Conservation (phyloP, 2,797 vertebrate genomes). For the Mastacembelus armatus region DNA sequence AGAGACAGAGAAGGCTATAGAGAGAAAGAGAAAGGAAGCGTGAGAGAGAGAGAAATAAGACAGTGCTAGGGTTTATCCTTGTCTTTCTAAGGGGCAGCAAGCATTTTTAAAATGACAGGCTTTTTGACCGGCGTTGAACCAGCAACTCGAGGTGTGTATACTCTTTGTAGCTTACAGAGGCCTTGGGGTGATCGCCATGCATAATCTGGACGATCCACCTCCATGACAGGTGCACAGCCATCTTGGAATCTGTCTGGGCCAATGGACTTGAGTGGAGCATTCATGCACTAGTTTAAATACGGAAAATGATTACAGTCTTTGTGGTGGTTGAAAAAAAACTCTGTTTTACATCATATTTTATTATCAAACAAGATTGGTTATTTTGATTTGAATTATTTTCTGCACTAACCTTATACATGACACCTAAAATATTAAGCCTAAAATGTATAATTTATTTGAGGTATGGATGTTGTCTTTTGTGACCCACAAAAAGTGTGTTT, state of each 20-base stretch:
- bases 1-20: conserved; percentile 45
- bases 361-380: not conserved
- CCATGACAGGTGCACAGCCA: conserved; percentile 78
- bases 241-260: conserved; percentile 72
- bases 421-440: no score
- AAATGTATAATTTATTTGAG: no score
- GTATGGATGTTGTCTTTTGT: no score
- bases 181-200: conserved; percentile 74
- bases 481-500: not conserved
- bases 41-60: conserved; percentile 50
- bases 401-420: conserved; percentile 1
- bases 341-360: not conserved
- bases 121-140: conserved; percentile 67
- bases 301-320: no score
- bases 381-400: conserved; percentile 26
- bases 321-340: not conserved
- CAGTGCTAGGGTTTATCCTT: conserved; percentile 68
- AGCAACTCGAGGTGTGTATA: conserved; percentile 60
- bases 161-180: conserved; percentile 57
- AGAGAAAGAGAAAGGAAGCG: conserved; percentile 32
- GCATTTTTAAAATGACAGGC: conserved; percentile 52
- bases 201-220: conserved; percentile 74
- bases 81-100: conserved; percentile 67
- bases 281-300: conserved; percentile 15
- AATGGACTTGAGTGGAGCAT: conserved; percentile 51